Evolutionary conservation across 2,113 vertebrate genomes (phyloP), one percentile per base, ranked within the genome.

Genomic region (Scomber scombrus): DNA sequence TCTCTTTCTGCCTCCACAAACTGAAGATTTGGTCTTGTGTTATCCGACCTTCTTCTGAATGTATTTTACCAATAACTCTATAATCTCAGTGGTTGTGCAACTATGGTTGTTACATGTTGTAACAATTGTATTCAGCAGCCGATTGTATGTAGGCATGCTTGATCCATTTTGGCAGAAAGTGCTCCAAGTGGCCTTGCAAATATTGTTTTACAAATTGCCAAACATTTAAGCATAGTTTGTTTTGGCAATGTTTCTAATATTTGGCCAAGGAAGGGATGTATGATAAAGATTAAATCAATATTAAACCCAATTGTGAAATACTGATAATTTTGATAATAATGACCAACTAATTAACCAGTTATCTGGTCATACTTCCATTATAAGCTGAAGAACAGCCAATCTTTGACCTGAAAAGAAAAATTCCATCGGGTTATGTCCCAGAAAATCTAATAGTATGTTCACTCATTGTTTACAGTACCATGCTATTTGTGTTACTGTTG

Each of bases 131-230:
- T 86, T 80, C 61, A 87, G 75, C 85, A 83, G 85, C 85, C 90
- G 88, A 80, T 75, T 94, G 90, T 95, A 89, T 29, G 91, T 94
- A 91, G 91, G 94, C 93, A 95, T 93, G 93, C 91, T 91, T 89
- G 88, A 91, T 87, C 85, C 72, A 82, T 90, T 90, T 90, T 86
- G 82, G 70, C 90, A 89, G 84, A 91, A 90, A 82, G 66, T 86
- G 89, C 91, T 93, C 85, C 81, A 90, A 94, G 95, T 94, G 93
- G 91, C 94, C 94, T 95, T 95, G 93, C 86, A 87, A 67, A 90
- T 69, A 88, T 84, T 81, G 58, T 90, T 90, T 91, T 90, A 86
- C 69, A 58, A 74, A 23, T 81, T 85, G 77, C 19, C 72, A 72
- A 92, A 88, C 71, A 55, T 84, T 68, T 83, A 63, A 61, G 64